Evolutionary conservation across 2,888 invertebrate species (phyloP), one percentile per base, ranked within the genome.

Genomic region (Hyposoter didymator): DNA sequence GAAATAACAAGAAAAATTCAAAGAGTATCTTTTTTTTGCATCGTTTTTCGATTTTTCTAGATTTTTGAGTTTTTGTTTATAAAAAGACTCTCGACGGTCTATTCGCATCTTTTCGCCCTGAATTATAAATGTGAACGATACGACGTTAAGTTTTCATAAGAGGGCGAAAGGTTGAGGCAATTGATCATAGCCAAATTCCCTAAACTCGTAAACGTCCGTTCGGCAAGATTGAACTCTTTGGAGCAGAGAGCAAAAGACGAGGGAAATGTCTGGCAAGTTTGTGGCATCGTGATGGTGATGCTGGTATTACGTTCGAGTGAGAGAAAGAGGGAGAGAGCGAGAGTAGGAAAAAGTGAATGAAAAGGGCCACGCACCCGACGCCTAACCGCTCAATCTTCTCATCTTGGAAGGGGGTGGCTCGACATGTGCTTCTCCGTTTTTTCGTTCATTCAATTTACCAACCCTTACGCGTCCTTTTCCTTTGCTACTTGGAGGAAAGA

Each of bases 181-280:
- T 84, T 79, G 52, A 79, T 84, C 79, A 70, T 79, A 69, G 59
- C 3, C 55, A 17, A 45, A 43, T 35, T 45, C 10, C 39, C 28
- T 76, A n/a, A 62, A 55, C 32, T 47, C 22, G 55, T 28, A 28
- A 14, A 19, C 66, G 19, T 72, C 55, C 78, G 62, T n/a, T 64
- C 64, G 67, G 43, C 72, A 66, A 64, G 32, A 67, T 39, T 28
- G 66, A 45, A 43, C 59, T 32, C 17, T n/a, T 67, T 74, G 19
- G 19, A 49, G 64, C 45, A 55, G 19, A 62, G 32, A 62, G 43
- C 5, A 39, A 35, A 55, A 39, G 6, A 39, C 14, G 35, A 32
- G 43, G 14, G 28, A 73, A 43, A 39, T 14, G 43, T 70, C 49
- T 32, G 32, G n/a, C 32, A 70, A 49, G 28, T 28, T 28, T 47